Evolutionary conservation across 2,888 invertebrate species (phyloP).

Genomic region (Actias luna): DNA sequence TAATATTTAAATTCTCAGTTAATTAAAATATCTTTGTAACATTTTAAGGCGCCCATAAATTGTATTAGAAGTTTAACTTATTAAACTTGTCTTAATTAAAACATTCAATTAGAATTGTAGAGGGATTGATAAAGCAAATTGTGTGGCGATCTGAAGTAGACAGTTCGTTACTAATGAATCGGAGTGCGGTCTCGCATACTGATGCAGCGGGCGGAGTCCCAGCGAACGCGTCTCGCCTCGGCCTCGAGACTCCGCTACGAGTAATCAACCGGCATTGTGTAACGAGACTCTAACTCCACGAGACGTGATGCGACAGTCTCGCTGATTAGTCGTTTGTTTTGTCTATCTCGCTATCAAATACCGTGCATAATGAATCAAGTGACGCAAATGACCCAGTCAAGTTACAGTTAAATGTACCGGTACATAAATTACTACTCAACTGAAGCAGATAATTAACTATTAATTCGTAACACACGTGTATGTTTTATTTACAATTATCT

Average conservation of each 20-base stretch:
- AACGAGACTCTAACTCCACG: not conserved
- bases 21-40: too few species aligned
- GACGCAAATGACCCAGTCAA: not conserved
- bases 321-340: not conserved
- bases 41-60: not conserved
- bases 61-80: not conserved
- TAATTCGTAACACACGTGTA: not conserved
- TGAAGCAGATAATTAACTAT: not conserved
- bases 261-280: slow-evolving; percentile 1
- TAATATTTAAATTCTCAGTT: too few species aligned
- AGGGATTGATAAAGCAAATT: not conserved
- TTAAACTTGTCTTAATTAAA: not conserved
- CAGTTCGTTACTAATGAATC: not conserved
- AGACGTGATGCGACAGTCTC: not conserved
- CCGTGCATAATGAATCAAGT: not conserved
- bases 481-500: too few species aligned
- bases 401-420: not conserved
- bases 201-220: not conserved
- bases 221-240: too few species aligned
- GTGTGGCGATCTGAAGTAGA: not conserved
- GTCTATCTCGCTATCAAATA: not conserved
- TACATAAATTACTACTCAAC: too few species aligned
- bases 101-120: not conserved
- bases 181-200: not conserved
- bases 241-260: not conserved